Evolutionary conservation across 1,140 invertebrate genomes (phyloP).

Genomic region (Scylla paramamosain): DNA sequence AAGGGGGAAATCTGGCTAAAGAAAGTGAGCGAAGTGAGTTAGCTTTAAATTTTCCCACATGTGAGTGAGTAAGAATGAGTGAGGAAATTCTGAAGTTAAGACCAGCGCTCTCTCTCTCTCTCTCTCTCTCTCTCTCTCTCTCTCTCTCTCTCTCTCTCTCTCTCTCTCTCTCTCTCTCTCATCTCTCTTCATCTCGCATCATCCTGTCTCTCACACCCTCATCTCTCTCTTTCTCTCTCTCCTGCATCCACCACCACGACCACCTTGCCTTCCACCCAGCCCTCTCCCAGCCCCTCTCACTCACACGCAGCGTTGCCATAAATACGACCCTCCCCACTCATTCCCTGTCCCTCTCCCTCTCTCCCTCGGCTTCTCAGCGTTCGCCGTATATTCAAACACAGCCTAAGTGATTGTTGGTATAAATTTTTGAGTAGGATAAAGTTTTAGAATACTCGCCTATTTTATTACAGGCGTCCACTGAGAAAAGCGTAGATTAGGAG

Average conservation of each 20-base stretch:
- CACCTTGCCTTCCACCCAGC: no score
- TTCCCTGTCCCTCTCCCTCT: neutral
- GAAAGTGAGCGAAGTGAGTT: no score
- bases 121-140: neutral
- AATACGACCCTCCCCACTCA: neutral
- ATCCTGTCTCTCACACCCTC: neutral
- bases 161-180: neutral
- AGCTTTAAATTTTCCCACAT: no score
- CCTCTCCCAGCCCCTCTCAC: no score
- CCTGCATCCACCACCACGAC: no score
- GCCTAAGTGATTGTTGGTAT: constrained; percentile 22
- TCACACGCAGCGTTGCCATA: no score
- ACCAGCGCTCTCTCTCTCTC: neutral
- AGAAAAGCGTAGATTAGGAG: neutral
- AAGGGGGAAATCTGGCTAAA: no score
- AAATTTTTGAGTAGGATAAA: neutral
- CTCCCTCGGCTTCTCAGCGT: neutral
- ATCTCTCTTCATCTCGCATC: neutral
- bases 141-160: neutral
- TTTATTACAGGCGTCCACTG: neutral
- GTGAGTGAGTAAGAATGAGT: no score
- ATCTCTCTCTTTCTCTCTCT: neutral
- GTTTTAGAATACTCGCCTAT: neutral
- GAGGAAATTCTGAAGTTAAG: no score
- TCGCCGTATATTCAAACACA: neutral